A percentile compares a stretch with the other conserved stretches of the same genome.
Evolutionary conservation across 2,888 invertebrate genomes (phyloP).

Genomic region (Pycnomerus fuliginosus): DNA sequence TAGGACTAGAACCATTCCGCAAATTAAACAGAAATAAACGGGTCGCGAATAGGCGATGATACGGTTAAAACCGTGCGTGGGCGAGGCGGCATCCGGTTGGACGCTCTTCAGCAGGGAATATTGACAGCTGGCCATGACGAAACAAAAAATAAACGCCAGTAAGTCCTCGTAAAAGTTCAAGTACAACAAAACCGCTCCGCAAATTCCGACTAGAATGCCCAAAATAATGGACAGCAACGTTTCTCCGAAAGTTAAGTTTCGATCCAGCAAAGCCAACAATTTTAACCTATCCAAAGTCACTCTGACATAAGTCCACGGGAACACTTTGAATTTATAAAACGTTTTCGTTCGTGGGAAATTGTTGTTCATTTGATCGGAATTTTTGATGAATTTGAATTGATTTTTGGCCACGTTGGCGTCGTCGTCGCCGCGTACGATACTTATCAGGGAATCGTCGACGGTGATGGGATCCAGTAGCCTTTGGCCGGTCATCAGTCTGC

Average conservation of each 20-base stretch:
- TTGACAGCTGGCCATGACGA: constrained; percentile 97
- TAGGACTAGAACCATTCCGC: constrained; percentile 51
- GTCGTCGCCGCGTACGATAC: constrained; percentile 47
- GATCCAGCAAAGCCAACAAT: constrained; percentile 87
- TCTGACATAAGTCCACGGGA: constrained; percentile 68
- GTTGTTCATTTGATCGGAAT: constrained; percentile 42
- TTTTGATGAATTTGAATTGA: constrained; percentile 60
- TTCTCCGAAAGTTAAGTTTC: constrained; percentile 82
- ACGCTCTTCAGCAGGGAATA: constrained; percentile 97
- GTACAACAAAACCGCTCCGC: constrained; percentile 82
- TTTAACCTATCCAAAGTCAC: constrained; percentile 91
- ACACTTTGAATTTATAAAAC: constrained; percentile 76
- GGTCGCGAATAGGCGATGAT: constrained; percentile 92
- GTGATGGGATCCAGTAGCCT: constrained; percentile 7
- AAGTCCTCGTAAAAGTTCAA: constrained; percentile 88
- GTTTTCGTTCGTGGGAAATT: constrained; percentile 43
- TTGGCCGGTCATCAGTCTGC: constrained; percentile 3
- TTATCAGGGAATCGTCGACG: constrained; percentile 25
- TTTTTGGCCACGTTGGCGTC: constrained; percentile 59
- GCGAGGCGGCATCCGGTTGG: constrained; percentile 98
- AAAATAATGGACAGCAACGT: constrained; percentile 79
- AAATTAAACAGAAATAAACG: constrained; percentile 87
- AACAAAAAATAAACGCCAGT: constrained; percentile 91
- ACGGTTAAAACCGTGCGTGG: constrained; percentile 96
- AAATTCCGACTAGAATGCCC: constrained; percentile 79